Evolutionary conservation across 2,797 vertebrate genomes (phyloP), one percentile per base, ranked within the genome.

Genomic region (Phrynocephalus guinanensis): DNA sequence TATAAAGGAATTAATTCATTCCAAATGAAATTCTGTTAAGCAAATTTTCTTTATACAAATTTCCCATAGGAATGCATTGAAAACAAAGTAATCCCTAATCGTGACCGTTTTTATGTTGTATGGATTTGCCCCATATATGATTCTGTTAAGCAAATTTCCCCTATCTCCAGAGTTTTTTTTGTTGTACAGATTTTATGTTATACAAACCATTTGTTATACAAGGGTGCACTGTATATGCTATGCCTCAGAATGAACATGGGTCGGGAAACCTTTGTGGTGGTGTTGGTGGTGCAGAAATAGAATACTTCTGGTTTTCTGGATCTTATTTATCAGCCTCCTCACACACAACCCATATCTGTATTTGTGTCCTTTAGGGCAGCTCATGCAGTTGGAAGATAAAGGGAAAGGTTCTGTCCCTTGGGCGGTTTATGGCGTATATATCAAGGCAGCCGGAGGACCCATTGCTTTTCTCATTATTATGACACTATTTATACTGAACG

Each of bases 361-460:
- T 16, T 86, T 60, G 63, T 91, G 50, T 91, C 91, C 86, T 88
- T 30, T 90, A 98, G 98, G 97, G 87, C 98, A 97, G 84, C 95
- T 98, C 20, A 95, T 98, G 89, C 97, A 97, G 89, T 4, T 97
- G 88, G 98, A 98, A 93, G 97, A 98, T 93, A 97, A 97, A 86
- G 97, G 97, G 18, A 97, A 97, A 90, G 98, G 98, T 38, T 98
- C 97, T 0, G 97, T 99, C 73, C 97, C 97, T 63, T 98, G 97
- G 97, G 97, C 97, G 0, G 98, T 98, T 78, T 98, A 98, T 9
- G 95, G 95, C 7, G 94, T 96, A 82, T 99, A 99, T 92, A 98
- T 99, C 94, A 95, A 96, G 90, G 97, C 98, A 18, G 98, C 97
- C 10, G 98, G 98, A 79, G 98, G 98, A 5, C 96, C 97, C 11